Conservation (phyloP, 2,113 vertebrate genomes). For the Rhipidura dahli region DNA sequence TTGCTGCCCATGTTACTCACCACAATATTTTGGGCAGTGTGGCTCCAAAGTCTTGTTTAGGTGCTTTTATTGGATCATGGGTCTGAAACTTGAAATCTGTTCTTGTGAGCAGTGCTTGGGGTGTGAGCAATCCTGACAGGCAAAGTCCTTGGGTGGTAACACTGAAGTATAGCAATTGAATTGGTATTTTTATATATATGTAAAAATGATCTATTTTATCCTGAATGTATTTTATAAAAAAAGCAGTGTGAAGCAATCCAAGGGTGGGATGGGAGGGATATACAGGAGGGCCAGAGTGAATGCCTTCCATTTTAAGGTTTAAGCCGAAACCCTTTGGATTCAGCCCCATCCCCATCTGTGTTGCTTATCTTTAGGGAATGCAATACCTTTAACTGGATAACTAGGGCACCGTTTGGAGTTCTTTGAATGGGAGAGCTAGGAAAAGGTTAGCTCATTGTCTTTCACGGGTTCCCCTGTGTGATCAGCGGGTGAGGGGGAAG, state of each 20-base stretch:
- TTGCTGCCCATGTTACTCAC: background rate
- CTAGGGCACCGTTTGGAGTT: background rate
- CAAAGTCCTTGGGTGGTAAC: background rate
- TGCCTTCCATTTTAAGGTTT: background rate
- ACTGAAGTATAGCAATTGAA: background rate
- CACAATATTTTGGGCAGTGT: accelerated
- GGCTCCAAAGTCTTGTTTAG: background rate
- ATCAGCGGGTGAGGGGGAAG: background rate
- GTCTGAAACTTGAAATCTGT: background rate
- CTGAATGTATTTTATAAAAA: background rate
- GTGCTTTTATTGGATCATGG: background rate
- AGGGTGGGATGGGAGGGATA: background rate
- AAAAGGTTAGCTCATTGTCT: background rate
- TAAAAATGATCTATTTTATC: background rate
- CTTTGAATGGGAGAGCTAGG: background rate
- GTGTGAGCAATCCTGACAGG: background rate
- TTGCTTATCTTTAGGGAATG: background rate
- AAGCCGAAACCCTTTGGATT: background rate
- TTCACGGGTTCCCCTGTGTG: background rate
- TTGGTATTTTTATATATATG: background rate
- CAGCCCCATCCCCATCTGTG: background rate
- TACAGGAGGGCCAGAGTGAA: background rate
- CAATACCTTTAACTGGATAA: background rate
- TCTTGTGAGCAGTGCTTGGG: background rate
- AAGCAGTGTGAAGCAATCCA: background rate